Evolutionary conservation across 1,140 invertebrate species (phyloP).

Genomic region (Periplaneta americana): DNA sequence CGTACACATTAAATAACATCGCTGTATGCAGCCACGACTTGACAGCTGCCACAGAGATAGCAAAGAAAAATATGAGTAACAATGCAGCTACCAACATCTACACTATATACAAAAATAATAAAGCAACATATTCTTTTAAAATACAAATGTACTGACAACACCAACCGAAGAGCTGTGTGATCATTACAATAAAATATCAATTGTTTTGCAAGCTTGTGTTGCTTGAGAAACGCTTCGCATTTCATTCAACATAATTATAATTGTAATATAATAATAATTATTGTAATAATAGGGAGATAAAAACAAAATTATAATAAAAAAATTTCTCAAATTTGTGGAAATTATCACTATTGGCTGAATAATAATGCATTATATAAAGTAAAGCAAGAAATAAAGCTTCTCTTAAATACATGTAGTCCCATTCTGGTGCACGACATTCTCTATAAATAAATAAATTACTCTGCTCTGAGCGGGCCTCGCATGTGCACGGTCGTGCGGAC

Average conservation of each 20-base stretch:
- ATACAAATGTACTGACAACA: not conserved
- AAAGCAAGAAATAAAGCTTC: not conserved
- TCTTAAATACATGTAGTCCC: not conserved
- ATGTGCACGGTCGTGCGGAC: too few relatives aligned
- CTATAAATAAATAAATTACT: not conserved
- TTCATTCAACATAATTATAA: not conserved
- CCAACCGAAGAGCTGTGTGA: not conserved
- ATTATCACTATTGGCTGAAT: not conserved
- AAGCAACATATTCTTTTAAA: not conserved
- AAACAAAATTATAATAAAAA: not conserved
- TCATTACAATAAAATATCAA: not conserved
- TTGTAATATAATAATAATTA: not conserved
- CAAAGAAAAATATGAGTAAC: not conserved
- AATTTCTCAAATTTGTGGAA: not conserved
- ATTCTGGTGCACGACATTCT: not conserved
- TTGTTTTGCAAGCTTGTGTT: not conserved
- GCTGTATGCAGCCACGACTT: not conserved
- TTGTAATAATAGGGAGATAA: not conserved
- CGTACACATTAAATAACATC: not conserved
- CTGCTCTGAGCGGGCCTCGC: too few relatives aligned
- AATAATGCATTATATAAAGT: not conserved
- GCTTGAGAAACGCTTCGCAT: not conserved
- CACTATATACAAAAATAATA: not conserved
- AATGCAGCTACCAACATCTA: not conserved
- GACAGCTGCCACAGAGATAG: not conserved